Evolutionary conservation across 1,140 invertebrate genomes (phyloP), one percentile per base, ranked within the genome.

Genomic region (Mya arenaria): DNA sequence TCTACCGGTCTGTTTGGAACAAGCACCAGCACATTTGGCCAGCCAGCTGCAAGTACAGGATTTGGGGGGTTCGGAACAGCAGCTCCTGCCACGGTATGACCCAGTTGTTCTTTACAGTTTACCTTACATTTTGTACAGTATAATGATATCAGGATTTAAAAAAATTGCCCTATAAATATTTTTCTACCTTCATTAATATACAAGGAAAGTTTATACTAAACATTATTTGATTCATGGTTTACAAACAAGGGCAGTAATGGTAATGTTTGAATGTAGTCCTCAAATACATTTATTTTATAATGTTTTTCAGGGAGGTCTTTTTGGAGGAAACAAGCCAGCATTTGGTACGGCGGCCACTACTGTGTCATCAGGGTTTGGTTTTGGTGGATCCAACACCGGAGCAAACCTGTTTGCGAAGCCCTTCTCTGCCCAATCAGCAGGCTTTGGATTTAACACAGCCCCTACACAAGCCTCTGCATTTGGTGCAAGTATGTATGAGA

Each of bases 301-400:
- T 32, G 4, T n/a, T 30, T 69, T 66, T 72, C 60, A 62, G 34
- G 83, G 74, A 41, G 82, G 86, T 6, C 68, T 88, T 6, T 91
- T 94, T 72, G 93, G 94, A 34, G 89, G 91, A 52, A 93, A 94
- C 82, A 85, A 88, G n/a, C 74, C 89, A 32, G 93, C 93, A 1
- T 95, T 95, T 88, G 95, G 95, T 83, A 92, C 93, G 17, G 85
- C 90, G 28, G 92, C 94, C 23, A 90, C 90, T 5, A 89, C 91
- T 55, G 82, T 86, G 10, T 65, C 86, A 15, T 73, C 85, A 60
- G 87, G 86, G 2, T 89, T 89, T 85, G 86, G 86, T 19, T 83
- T 86, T 25, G 84, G 86, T 79, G 82, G 79, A 25, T n/a, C 55
- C n/a, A 39, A 37, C 19, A 69, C 85, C 48, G 86, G 87, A 4